Evolutionary conservation across 2,797 vertebrate genomes (phyloP), one percentile per base, ranked within the genome.

Genomic region (Rhinella marina): DNA sequence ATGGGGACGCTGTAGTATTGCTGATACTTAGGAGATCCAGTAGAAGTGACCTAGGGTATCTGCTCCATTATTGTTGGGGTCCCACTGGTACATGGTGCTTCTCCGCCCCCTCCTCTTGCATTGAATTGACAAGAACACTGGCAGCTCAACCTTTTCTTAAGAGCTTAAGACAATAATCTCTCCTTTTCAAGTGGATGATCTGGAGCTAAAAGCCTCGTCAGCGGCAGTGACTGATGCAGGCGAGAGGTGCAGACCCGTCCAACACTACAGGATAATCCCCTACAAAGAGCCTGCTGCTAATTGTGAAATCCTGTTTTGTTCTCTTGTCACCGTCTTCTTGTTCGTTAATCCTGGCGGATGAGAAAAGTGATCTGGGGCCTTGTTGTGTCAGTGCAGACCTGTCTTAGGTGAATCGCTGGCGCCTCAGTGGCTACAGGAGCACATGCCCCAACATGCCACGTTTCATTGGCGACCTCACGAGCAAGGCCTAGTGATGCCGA

Each of bases 101-200:
- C 62, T 11, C n/a, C 19, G 4, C 12, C 27, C 9, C 66, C 13
- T 14, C 1, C 25, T 32, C 25, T 32, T 70, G 27, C 14, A 32
- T 70, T 29, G 1, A 29, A 21, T 17, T 50, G 70, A 76, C 57
- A 61, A 19, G 23, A 56, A 77, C 52, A 23, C n/a, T 57, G 68
- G 68, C 54, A 84, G 50, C 52, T 84, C 19, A n/a, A 70, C 32
- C 14, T 84, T 73, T 75, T 75, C 54, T 82, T 59, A 87, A 76
- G 80, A 62, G 56, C n/a, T 82, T 88, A 88, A 88, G 59, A 76
- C 84, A 86, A 82, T 88, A 88, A 86, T 88, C 70, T 61, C 82
- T 52, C 19, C 32, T 77, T 76, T 87, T 78, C 50, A 78, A 57
- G 83, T n/a, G 56, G 32, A 19, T 76, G 59, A 85, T 75, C 7